phyloP scores from a whole-genome alignment of 1,140 invertebrate species.

The Ceratitis capitata region DNA sequence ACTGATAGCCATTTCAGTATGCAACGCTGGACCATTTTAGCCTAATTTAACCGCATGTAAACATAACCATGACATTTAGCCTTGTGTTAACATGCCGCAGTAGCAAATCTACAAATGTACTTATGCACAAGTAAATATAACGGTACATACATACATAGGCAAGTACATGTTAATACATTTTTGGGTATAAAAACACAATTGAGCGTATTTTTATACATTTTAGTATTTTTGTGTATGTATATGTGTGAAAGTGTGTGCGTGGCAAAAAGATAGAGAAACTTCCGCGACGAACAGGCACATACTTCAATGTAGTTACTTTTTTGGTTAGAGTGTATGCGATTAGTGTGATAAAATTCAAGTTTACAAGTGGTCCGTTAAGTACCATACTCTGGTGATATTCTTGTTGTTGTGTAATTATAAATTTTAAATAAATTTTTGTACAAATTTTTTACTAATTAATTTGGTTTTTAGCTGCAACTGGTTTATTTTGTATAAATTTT shows the following conservation, averaged over 20 bases:
- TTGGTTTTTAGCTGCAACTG: no score
- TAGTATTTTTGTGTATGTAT: no score
- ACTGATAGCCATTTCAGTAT: conserved; percentile 16
- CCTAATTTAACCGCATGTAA: conserved; percentile 38
- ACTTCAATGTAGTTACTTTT: conserved; percentile 5
- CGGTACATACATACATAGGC: not conserved
- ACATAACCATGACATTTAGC: conserved; percentile 37
- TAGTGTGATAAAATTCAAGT: no score
- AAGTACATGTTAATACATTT: no score
- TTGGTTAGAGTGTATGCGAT: not conserved
- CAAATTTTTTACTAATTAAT: no score
- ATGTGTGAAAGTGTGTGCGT: not conserved
- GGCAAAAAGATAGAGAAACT: conserved; percentile 18
- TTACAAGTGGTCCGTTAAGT: not conserved
- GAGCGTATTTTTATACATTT: no score
- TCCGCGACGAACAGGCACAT: not conserved
- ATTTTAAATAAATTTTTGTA: no score
- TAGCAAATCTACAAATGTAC: not conserved
- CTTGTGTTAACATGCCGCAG: conserved; percentile 33
- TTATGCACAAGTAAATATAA: no score
- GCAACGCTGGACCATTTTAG: conserved; percentile 32
- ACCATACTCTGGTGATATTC: no score
- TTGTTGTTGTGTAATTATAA: no score
- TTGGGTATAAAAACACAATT: not conserved
- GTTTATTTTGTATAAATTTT: no score